A percentile compares a stretch with the other conserved stretches of the same genome.
These are phyloP conservation scores for Lytechinus pictus DNA, from an alignment of 35 echinoderm and acorn worm species.

Conservation along the genomic window DNA sequence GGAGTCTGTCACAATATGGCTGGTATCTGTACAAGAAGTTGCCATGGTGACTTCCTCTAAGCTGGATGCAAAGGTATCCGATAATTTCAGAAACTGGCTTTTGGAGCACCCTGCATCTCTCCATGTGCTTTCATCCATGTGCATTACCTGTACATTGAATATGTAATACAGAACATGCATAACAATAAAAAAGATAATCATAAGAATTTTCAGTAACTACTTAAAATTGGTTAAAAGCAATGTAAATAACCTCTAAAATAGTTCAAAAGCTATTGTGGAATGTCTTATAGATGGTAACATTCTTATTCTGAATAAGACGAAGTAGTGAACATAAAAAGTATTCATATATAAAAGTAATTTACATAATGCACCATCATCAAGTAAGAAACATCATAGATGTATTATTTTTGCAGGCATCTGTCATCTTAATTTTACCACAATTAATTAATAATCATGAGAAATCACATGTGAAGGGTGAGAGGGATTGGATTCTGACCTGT, in stretches of 20 bases:
- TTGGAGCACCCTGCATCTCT: conserved; percentile 53
- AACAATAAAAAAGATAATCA: too few relatives aligned
- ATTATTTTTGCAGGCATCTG: too few relatives aligned
- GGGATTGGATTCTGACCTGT: conserved; percentile 34
- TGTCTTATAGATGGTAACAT: not conserved
- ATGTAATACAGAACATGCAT: too few relatives aligned
- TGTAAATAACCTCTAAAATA: not conserved
- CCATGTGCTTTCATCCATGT: conserved; percentile 9
- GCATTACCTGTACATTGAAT: not conserved
- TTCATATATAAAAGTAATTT: too few relatives aligned
- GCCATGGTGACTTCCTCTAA: conserved; percentile 49
- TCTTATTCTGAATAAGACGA: not conserved
- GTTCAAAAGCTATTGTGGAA: not conserved
- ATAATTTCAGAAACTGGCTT: conserved; percentile 20
- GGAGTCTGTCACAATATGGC: conserved; percentile 49
- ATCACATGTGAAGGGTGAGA: not conserved
- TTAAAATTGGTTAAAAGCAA: not conserved
- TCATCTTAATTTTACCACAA: too few relatives aligned
- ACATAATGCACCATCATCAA: too few relatives aligned
- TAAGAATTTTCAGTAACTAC: not conserved
- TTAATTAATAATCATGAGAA: too few relatives aligned
- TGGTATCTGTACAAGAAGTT: conserved; percentile 10
- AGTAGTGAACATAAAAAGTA: too few relatives aligned
- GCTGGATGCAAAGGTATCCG: conserved; percentile 51
- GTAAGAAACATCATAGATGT: too few relatives aligned